These are phyloP conservation scores for Leucoraja ocellata DNA, from an alignment of 2,797 vertebrate species.

Conservation along the genomic window DNA sequence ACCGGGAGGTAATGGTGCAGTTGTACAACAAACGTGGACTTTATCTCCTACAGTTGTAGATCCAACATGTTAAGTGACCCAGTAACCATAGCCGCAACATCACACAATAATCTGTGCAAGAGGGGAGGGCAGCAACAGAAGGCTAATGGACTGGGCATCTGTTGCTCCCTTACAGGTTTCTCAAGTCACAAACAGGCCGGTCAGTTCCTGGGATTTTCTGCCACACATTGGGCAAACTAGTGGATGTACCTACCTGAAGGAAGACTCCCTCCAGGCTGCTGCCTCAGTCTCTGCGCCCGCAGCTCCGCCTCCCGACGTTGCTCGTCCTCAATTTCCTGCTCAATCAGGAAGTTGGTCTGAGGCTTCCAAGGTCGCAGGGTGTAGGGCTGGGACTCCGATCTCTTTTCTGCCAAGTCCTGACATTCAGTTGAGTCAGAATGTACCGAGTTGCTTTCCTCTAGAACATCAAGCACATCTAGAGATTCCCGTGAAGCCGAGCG, in stretches of 20 bases:
- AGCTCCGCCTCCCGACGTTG: conserved; percentile 17
- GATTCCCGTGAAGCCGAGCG: neutral
- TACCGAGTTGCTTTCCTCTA: neutral
- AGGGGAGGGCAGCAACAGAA: neutral
- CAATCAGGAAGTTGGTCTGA: neutral
- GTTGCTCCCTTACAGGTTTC: neutral
- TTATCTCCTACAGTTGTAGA: neutral
- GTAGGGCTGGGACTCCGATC: neutral
- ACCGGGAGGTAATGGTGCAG: too few relatives aligned
- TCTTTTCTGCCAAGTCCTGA: neutral
- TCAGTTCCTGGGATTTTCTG: too few relatives aligned
- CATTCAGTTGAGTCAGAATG: neutral
- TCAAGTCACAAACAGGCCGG: neutral
- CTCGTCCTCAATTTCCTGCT: conserved; percentile 11
- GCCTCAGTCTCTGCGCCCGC: neutral
- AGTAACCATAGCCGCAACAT: neutral
- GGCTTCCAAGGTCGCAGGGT: neutral
- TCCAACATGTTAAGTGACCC: neutral
- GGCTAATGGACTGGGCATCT: neutral
- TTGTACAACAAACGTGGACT: neutral
- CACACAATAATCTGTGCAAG: neutral
- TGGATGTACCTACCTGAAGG: neutral
- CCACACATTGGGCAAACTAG: too few relatives aligned
- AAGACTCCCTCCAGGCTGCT: neutral
- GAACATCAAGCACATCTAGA: neutral